Conservation (phyloP, 2,113 vertebrate species). For the Chaetorhynchus papuensis region DNA sequence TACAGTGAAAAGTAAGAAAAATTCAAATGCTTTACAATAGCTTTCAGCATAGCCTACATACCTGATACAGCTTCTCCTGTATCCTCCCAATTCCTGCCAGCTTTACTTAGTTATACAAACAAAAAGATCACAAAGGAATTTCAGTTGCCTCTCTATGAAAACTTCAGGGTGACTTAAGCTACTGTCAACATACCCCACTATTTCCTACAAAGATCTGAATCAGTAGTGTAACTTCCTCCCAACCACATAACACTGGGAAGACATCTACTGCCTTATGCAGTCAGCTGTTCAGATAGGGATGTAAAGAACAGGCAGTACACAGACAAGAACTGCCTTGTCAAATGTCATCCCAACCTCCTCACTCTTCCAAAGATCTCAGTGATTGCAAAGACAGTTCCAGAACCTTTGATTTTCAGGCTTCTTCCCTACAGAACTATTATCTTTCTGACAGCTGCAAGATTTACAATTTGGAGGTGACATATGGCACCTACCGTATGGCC, state of each 20-base stretch:
- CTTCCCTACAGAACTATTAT: background rate
- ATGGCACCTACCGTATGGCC: background rate
- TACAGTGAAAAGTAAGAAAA: background rate
- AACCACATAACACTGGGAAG: background rate
- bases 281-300: background rate
- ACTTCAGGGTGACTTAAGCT: background rate
- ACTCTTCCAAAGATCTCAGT: background rate
- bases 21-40: background rate
- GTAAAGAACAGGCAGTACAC: background rate
- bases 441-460: background rate
- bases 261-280: background rate
- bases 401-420: background rate
- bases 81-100: background rate
- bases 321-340: background rate
- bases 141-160: background rate
- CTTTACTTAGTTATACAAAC: background rate
- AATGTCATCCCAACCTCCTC: background rate
- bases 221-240: background rate
- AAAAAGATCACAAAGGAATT: background rate
- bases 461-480: background rate
- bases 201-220: background rate
- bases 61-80: background rate
- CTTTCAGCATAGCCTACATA: background rate
- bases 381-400: background rate
- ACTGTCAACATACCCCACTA: background rate